Base-by-base conservation (phyloP, 2,888 invertebrate genomes). In the Netelia melanura region DNA sequence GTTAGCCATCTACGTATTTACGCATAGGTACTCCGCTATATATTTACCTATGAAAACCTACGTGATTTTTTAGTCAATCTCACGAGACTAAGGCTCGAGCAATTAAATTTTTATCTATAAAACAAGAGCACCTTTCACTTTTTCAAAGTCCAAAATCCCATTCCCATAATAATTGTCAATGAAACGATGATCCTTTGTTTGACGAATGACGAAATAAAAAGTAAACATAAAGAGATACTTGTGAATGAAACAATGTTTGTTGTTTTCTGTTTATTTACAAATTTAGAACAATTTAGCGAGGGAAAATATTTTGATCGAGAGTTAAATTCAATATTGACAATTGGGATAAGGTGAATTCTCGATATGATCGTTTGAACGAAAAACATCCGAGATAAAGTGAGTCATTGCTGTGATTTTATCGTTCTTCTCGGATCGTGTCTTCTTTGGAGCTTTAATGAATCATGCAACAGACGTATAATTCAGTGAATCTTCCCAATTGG, bases 331-430 rank as follows among this genome's bases (percentile, higher is more conserved):
- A 65, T 52, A 54, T 75, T 64, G 38, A 43, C 52, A 65, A 56
- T 21, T 21, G 6, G 48, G 11, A 52, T 54, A 52, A 75, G 30
- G 1, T 8, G 21, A 11, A 17, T 56, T 21, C 11, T 64, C 10
- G 64, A 75, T 75, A 8, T 3, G 5, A 52, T n/a, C 38, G 68
- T 75, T 61, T 52, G 25, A n/a, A 21, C 14, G 44, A 68, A 11
- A 43, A 25, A 52, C 38, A 61, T 23, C 10, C 43, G 56, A 6
- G 43, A 75, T 75, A 67, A 74, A 5, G 38, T 68, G 81, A 81
- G 5, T 81, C 74, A 68, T 23, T 0, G 14, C n/a, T 2, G 48
- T 71, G 64, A 72, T 74, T 44, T 80, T 79, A 81, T 70, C 80
- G 17, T 21, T 21, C n/a, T 78, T 30, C 65, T 10, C 21, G 23